phyloP scores from a whole-genome alignment of 2,113 vertebrate species.

The Danio rerio region GRCz12tu NC_133185.1:40773501-40774000 shows the following conservation, averaged over 20 bases:
- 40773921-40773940: conserved; percentile 8
- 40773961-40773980: not conserved
- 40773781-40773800: conserved; percentile 25
- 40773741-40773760: not conserved
- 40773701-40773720: conserved; percentile 21
- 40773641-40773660: not conserved
- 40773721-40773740: conserved; percentile 34
- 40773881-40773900: not conserved
- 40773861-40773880: conserved; percentile 2
- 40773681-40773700: not conserved
- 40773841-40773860: not conserved
- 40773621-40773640: conserved; percentile 21
- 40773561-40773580: conserved; percentile 25
- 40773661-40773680: not conserved
- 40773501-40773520: conserved; percentile 30
- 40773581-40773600: conserved; percentile 39
- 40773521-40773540: conserved; percentile 37
- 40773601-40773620: conserved; percentile 36
- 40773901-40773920: not conserved
- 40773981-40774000: not conserved
- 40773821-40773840: conserved; percentile 9
- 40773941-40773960: not conserved
- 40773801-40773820: not conserved
- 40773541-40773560: conserved; percentile 40
- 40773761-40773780: not conserved